phyloP scores from a whole-genome alignment of 2,888 invertebrate genomes.

The Erpobdella octoculata region DNA sequence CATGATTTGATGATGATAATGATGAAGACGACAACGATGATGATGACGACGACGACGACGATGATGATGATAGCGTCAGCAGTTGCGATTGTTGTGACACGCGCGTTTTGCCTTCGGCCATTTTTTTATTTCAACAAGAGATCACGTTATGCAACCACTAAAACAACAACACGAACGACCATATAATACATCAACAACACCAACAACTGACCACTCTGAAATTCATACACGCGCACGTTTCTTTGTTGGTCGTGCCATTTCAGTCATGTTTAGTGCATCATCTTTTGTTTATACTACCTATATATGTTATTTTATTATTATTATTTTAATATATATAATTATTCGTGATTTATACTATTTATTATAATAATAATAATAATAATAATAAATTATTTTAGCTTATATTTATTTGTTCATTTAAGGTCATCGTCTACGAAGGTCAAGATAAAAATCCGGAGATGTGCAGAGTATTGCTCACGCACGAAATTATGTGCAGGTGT shows the following conservation, averaged over 20 bases:
- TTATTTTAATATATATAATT: too few species aligned
- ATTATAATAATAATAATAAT: slow-evolving; percentile 5
- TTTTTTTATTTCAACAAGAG: too few species aligned
- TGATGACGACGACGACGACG: neutral
- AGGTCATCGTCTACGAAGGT: slow-evolving; percentile 99
- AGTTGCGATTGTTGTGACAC: neutral
- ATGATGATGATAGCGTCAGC: neutral
- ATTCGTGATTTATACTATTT: neutral
- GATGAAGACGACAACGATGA: neutral
- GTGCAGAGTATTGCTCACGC: slow-evolving; percentile 94
- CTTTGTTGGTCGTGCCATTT: too few species aligned
- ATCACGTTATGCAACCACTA: too few species aligned
- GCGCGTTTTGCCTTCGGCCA: too few species aligned
- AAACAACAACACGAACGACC: too few species aligned
- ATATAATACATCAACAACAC: too few species aligned
- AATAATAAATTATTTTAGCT: neutral
- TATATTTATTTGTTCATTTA: neutral
- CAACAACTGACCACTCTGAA: too few species aligned
- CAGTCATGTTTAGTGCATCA: too few species aligned
- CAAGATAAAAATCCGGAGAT: slow-evolving; percentile 99
- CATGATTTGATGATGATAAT: neutral
- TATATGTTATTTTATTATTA: too few species aligned
- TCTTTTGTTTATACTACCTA: too few species aligned
- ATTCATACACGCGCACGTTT: too few species aligned
- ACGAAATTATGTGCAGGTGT: slow-evolving; percentile 99